Evolutionary conservation across 2,888 invertebrate species (phyloP).

Genomic region (Muscina levida): DNA sequence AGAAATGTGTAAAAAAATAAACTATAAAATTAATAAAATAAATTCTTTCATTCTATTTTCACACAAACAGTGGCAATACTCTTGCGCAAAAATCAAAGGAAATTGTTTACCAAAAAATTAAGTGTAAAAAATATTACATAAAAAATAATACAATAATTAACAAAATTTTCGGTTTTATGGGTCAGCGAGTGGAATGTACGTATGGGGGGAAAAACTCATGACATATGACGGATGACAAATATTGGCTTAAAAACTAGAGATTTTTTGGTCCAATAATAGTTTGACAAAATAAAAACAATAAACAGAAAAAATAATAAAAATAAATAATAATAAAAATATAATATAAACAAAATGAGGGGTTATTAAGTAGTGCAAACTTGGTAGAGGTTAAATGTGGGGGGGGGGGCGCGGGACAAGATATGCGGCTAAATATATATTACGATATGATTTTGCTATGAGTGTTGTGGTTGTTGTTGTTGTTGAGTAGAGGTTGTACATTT

Average conservation of each 20-base stretch:
- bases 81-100: constrained; percentile 31
- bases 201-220: constrained; percentile 31
- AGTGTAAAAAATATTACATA: constrained; percentile 69
- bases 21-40: constrained; percentile 36
- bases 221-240: constrained; percentile 19
- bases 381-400: constrained; percentile 38
- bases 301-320: constrained; percentile 60
- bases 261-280: constrained; percentile 81
- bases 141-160: constrained; percentile 60
- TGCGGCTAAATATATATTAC: constrained; percentile 30
- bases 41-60: constrained; percentile 53
- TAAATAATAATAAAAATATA: constrained; percentile 34
- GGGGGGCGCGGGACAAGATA: constrained; percentile 14
- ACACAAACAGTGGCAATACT: constrained; percentile 16
- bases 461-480: no score
- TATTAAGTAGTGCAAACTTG: constrained; percentile 40
- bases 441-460: constrained; percentile 52
- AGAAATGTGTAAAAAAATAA: background rate
- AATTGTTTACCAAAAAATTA: constrained; percentile 47
- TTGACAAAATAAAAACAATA: constrained; percentile 68
- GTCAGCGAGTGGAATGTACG: background rate
- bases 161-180: constrained; percentile 35
- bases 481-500: constrained; percentile 59
- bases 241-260: constrained; percentile 80
- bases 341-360: constrained; percentile 8